phyloP scores from a whole-genome alignment of 2,888 invertebrate species.

The Aproaerema taeniolella region DNA sequence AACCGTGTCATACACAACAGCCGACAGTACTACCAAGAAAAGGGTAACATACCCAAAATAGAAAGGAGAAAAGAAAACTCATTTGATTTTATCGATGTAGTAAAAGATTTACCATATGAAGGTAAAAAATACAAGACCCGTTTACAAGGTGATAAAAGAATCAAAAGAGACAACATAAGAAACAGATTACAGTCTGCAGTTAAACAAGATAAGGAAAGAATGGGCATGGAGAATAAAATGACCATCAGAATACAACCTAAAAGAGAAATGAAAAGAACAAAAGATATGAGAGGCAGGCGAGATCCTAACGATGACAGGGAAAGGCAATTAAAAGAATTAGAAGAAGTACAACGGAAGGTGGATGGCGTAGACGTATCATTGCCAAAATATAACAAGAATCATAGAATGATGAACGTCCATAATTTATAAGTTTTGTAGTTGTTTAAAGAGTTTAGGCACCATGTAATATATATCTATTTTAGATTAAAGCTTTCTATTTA shows the following conservation, averaged over 20 bases:
- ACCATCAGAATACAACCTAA: neutral
- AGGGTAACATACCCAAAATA: no score
- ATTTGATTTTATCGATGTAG: neutral
- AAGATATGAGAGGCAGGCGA: no score
- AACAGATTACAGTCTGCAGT: neutral
- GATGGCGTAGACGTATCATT: constrained; percentile 21
- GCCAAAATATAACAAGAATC: neutral
- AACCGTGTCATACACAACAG: constrained; percentile 26
- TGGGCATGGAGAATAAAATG: no score
- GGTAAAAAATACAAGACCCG: no score
- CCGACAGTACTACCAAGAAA: constrained; percentile 27
- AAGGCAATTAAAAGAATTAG: constrained; percentile 32
- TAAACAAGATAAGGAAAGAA: no score
- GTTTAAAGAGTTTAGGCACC: no score
- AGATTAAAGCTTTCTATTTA: no score
- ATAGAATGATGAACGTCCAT: no score
- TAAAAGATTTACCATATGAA: neutral
- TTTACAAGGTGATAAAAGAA: constrained; percentile 21
- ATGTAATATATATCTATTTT: no score
- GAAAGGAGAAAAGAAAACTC: neutral
- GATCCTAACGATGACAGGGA: no score
- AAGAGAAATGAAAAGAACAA: constrained; percentile 8
- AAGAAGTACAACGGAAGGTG: constrained; percentile 33
- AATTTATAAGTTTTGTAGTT: no score
- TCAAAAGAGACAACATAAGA: no score